Percentiles rank a stretch among this genome's conserved stretches.
Evolutionary conservation across 2,888 invertebrate genomes (phyloP).

Genomic region (Drosophila neonasuta): DNA sequence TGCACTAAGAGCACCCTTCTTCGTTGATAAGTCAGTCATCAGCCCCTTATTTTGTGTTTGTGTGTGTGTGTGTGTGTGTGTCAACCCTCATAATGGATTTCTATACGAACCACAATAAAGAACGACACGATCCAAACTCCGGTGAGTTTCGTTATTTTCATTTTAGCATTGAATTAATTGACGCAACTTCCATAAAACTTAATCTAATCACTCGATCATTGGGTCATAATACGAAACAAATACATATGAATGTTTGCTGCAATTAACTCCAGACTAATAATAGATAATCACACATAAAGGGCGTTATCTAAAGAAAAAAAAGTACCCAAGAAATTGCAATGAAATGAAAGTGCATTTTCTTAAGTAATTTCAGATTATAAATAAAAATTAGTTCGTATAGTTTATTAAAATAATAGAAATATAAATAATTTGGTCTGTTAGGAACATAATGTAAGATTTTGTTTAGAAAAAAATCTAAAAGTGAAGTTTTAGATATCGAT

Average conservation of each 20-base stretch:
- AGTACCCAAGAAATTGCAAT: not conserved
- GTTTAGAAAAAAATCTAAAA: no score
- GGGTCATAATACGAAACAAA: slow-evolving; percentile 3
- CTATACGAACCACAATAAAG: slow-evolving; percentile 67
- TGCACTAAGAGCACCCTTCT: slow-evolving; percentile 23
- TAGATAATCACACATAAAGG: slow-evolving; percentile 3
- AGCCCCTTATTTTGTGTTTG: slow-evolving; percentile 7
- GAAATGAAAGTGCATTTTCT: not conserved
- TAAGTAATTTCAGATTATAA: not conserved
- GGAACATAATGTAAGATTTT: no score
- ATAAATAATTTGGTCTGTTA: no score
- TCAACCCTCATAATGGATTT: slow-evolving; percentile 71
- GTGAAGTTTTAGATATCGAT: no score
- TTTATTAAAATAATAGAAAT: no score
- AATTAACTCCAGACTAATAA: slow-evolving; percentile 9
- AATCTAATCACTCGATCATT: slow-evolving; percentile 44
- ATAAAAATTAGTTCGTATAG: not conserved
- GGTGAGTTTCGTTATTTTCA: slow-evolving; percentile 70
- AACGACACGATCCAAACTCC: slow-evolving; percentile 52
- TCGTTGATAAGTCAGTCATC: slow-evolving; percentile 3
- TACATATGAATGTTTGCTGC: slow-evolving; percentile 4
- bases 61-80: slow-evolving; percentile 14
- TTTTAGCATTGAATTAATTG: slow-evolving; percentile 31
- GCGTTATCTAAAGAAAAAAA: slow-evolving; percentile 5
- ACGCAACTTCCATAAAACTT: slow-evolving; percentile 9